Evolutionary conservation across 2,113 vertebrate species (phyloP).

Genomic region (Charadrius vociferus): DNA sequence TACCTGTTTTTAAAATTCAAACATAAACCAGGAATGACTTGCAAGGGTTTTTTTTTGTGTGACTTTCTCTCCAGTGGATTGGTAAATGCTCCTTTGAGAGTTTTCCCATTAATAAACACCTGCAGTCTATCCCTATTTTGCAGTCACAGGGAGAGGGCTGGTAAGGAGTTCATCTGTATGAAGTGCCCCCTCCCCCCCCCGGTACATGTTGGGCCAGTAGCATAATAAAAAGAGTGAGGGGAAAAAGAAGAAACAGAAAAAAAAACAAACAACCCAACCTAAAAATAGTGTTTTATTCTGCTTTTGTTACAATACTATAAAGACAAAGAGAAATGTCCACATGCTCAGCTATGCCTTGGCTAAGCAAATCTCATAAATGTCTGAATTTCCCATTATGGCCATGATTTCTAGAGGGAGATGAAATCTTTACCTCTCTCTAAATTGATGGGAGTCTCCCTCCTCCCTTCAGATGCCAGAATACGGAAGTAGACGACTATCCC

Average conservation of each 20-base stretch:
- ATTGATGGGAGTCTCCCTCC: constrained; percentile 54
- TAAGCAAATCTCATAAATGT: constrained; percentile 45
- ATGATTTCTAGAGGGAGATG: constrained; percentile 54
- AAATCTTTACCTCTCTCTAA: constrained; percentile 56
- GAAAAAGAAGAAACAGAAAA: no score
- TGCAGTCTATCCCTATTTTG: not conserved
- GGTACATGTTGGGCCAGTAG: not conserved
- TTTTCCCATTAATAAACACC: not conserved
- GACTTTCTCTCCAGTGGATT: not conserved
- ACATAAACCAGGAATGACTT: not conserved
- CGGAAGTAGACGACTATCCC: not conserved
- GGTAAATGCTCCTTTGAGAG: not conserved
- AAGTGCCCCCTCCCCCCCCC: no score
- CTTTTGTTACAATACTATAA: not conserved
- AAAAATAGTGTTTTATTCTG: not conserved
- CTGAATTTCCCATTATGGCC: constrained; percentile 20
- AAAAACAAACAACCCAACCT: not conserved
- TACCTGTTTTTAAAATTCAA: not conserved
- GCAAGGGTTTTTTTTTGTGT: not conserved
- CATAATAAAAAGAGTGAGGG: not conserved
- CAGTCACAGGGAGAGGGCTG: not conserved
- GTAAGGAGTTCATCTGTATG: not conserved
- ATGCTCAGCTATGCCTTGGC: not conserved
- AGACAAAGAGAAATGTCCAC: not conserved
- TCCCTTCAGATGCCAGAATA: constrained; percentile 43